Conservation (phyloP, 2,888 invertebrate genomes). For the Camptogramma bilineatum region DNA sequence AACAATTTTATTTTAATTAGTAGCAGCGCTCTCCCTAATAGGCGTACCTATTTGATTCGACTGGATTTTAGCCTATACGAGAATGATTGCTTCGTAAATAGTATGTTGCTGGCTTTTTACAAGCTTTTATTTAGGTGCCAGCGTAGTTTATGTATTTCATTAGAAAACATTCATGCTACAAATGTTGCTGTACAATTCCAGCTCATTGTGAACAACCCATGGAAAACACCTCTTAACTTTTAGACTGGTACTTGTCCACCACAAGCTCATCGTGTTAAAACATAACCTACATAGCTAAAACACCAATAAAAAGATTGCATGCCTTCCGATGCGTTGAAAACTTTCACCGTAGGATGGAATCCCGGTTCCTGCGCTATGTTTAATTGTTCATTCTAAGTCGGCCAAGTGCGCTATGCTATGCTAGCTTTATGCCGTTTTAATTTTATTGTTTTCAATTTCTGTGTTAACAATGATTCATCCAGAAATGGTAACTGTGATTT, state of each 20-base stretch:
- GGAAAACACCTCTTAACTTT: no score
- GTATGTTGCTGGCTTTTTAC: constrained; percentile 11
- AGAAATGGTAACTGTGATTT: no score
- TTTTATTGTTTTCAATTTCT: constrained; percentile 58
- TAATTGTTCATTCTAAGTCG: constrained; percentile 56
- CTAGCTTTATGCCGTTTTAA: constrained; percentile 58
- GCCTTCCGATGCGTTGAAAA: constrained; percentile 43
- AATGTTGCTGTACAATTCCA: no score
- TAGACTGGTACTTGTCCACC: no score
- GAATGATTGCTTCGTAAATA: constrained; percentile 20
- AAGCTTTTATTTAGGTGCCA: constrained; percentile 1
- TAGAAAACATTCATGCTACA: not conserved
- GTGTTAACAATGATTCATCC: constrained; percentile 7
- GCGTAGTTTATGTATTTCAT: not conserved
- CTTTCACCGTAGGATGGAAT: constrained; percentile 49
- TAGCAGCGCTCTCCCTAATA: constrained; percentile 73
- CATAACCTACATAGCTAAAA: no score
- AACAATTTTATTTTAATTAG: constrained; percentile 85
- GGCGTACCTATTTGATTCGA: constrained; percentile 73
- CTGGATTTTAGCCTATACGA: constrained; percentile 53
- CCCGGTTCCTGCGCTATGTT: constrained; percentile 47
- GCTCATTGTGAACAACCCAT: no score
- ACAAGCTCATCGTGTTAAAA: no score
- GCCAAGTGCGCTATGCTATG: constrained; percentile 55
- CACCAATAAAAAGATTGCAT: constrained; percentile 33